phyloP scores from a whole-genome alignment of 1,140 invertebrate species.

The Diachasma alloeum region DNA sequence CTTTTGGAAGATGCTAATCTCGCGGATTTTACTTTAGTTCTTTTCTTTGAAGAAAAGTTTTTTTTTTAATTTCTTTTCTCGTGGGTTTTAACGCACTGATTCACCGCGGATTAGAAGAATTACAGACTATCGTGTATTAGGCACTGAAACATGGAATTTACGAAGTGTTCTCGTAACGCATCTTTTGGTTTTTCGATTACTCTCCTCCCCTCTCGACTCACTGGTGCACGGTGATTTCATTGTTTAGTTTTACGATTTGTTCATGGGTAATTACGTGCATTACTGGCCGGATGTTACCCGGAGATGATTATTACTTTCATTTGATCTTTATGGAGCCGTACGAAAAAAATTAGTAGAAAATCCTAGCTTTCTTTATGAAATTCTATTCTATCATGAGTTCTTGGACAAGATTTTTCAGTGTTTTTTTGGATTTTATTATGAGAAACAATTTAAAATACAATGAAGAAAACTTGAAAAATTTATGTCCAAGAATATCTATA shows the following conservation, averaged over 20 bases:
- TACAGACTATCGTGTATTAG: slow-evolving; percentile 42
- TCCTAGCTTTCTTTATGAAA: neutral
- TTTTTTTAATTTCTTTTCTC: neutral
- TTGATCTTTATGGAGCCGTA: neutral
- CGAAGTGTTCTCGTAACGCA: slow-evolving; percentile 4
- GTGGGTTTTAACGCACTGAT: slow-evolving; percentile 2
- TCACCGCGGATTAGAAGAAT: slow-evolving; percentile 33
- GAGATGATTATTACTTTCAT: neutral
- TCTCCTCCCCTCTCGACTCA: slow-evolving; percentile 7
- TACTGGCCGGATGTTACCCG: neutral
- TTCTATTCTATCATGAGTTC: neutral
- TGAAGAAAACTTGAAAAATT: too few relatives aligned
- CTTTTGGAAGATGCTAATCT: slow-evolving; percentile 26
- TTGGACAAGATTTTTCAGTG: too few relatives aligned
- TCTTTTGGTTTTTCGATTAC: slow-evolving; percentile 1
- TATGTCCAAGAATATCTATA: too few relatives aligned
- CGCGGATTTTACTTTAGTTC: neutral
- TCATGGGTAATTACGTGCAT: neutral
- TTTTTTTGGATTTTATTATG: too few relatives aligned
- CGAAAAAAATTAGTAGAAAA: neutral
- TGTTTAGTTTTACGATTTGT: neutral
- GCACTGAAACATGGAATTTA: slow-evolving; percentile 43
- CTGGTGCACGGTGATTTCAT: neutral
- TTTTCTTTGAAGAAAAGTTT: neutral
- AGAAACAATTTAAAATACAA: too few relatives aligned